phyloP scores from a whole-genome alignment of 1,140 invertebrate genomes.

The Pentalonia nigronervosa region DNA sequence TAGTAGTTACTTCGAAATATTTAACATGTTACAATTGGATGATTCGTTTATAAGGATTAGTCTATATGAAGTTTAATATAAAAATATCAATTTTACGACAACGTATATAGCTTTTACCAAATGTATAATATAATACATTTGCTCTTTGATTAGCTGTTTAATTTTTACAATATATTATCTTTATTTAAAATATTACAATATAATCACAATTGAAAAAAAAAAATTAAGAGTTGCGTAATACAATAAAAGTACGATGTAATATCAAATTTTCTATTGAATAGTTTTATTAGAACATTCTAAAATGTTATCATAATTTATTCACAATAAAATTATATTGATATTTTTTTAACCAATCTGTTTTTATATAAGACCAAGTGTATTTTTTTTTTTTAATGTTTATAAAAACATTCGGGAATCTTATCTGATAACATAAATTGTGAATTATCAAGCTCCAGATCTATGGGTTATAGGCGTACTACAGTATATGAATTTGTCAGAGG shows the following conservation, averaged over 20 bases:
- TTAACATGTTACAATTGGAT: not conserved
- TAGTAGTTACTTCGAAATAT: not conserved
- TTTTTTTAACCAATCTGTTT: not conserved
- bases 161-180: not conserved
- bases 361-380: not conserved
- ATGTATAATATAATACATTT: not conserved
- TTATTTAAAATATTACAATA: not conserved
- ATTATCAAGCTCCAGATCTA: slow-evolving; percentile 20
- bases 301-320: not conserved
- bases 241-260: not conserved
- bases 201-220: not conserved
- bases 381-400: not conserved
- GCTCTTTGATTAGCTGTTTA: not conserved
- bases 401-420: not conserved
- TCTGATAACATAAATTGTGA: not conserved
- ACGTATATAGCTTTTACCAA: not conserved
- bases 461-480: not conserved
- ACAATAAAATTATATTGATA: not conserved
- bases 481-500: slow-evolving; percentile 45
- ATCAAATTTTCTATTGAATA: not conserved
- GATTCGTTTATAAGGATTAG: not conserved
- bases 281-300: not conserved
- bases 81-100: not conserved
- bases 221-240: not conserved
- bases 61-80: not conserved